Evolutionary conservation across 2,888 invertebrate species (phyloP).

Genomic region (Empis stercorea): DNA sequence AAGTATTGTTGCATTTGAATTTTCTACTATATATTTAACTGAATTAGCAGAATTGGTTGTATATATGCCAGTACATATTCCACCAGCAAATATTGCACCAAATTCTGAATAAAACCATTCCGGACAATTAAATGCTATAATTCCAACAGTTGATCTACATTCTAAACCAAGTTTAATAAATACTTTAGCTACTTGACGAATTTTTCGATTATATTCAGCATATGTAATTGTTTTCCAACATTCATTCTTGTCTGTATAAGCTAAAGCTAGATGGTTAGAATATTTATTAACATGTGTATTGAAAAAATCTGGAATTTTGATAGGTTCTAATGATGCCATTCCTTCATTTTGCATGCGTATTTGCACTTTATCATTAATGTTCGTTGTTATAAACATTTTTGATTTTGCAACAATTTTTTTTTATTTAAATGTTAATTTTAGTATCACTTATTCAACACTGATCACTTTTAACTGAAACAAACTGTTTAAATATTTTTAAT

Average conservation of each 20-base stretch:
- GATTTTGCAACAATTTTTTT: not conserved
- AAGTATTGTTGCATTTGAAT: conserved; percentile 66
- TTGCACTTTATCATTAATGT: conserved; percentile 47
- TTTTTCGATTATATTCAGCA: conserved; percentile 58
- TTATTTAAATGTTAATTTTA: not conserved
- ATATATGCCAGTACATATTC: conserved; percentile 75
- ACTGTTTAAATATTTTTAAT: too few relatives aligned
- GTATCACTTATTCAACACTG: too few relatives aligned
- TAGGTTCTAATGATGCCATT: conserved; percentile 41
- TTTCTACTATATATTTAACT: conserved; percentile 59
- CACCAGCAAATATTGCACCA: conserved; percentile 77
- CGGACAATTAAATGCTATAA: conserved; percentile 81
- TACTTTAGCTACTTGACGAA: conserved; percentile 62
- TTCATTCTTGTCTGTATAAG: conserved; percentile 54
- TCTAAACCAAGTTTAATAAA: conserved; percentile 67
- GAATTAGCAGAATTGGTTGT: conserved; percentile 80
- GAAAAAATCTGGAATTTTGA: conserved; percentile 63
- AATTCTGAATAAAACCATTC: conserved; percentile 80
- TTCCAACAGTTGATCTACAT: conserved; percentile 64
- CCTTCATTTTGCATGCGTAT: conserved; percentile 43
- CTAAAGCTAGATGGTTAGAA: conserved; percentile 51
- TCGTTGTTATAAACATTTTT: not conserved
- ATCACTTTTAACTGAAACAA: too few relatives aligned
- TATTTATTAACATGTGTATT: conserved; percentile 44
- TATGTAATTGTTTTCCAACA: conserved; percentile 52